phyloP scores from a whole-genome alignment of 2,113 vertebrate genomes.

The Hydropotes inermis region DNA sequence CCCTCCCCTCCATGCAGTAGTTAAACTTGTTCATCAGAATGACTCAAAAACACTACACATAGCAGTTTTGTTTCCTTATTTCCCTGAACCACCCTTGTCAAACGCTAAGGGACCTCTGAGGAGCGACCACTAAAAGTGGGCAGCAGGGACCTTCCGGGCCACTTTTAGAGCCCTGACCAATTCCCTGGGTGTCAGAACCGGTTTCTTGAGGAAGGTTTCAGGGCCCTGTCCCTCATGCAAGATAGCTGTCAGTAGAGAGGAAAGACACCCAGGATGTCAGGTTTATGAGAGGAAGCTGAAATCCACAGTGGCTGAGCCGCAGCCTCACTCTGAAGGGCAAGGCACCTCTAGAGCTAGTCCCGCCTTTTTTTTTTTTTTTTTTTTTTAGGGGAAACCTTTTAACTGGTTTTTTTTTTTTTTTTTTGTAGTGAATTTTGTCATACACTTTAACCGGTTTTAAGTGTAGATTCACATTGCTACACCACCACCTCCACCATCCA shows the following conservation, averaged over 20 bases:
- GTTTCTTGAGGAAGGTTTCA: background rate
- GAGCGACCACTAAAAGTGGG: fast-evolving
- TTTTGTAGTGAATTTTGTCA: no score
- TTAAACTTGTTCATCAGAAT: background rate
- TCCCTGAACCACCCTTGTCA: background rate
- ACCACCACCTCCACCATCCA: background rate
- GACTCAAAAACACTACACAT: background rate
- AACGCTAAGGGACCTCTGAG: background rate
- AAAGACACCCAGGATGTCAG: background rate
- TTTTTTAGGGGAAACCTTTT: background rate
- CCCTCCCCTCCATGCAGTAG: background rate
- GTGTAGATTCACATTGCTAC: no score
- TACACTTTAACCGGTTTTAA: background rate
- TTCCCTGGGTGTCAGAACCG: background rate
- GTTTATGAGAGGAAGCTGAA: background rate
- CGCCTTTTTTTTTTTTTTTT: background rate
- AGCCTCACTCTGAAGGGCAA: background rate
- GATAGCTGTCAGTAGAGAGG: background rate
- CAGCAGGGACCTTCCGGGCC: background rate
- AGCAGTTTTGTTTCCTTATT: fast-evolving
- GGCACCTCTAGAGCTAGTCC: no score
- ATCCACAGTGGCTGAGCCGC: background rate
- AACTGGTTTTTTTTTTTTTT: no score
- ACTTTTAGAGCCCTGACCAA: no score
- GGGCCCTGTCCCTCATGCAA: no score